Conservation (phyloP, 2,888 invertebrate species). For the Habroteleia sp. region DNA sequence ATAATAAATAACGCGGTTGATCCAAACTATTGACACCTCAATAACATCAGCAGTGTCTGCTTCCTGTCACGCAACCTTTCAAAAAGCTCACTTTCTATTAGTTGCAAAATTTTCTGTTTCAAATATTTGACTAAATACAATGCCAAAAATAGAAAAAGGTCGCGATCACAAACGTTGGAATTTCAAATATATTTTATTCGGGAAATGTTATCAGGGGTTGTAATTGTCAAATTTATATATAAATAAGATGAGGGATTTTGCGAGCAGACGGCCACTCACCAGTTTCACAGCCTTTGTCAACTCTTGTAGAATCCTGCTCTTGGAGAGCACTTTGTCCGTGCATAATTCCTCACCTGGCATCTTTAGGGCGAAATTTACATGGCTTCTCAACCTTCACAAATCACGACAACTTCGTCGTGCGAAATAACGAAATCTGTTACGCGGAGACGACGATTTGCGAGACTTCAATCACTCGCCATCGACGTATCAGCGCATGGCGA, state of each 20-base stretch:
- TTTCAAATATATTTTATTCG: no score
- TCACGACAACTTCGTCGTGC: conserved; percentile 37
- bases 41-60: conserved; percentile 5
- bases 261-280: conserved; percentile 71
- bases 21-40: not conserved
- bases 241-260: conserved; percentile 47
- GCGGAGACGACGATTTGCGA: conserved; percentile 23
- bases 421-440: conserved; percentile 53
- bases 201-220: no score
- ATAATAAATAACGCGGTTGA: not conserved
- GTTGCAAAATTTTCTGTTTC: no score
- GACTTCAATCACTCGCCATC: conserved; percentile 58
- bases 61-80: not conserved
- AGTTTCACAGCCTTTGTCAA: conserved; percentile 80
- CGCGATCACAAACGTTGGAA: no score
- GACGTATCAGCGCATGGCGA: conserved; percentile 68
- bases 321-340: conserved; percentile 79
- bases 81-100: no score
- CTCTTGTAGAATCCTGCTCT: conserved; percentile 78
- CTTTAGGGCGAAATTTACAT: conserved; percentile 69
- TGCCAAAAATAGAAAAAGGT: no score
- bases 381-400: conserved; percentile 51
- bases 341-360: conserved; percentile 79
- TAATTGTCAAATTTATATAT: no score
- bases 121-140: no score